Base-by-base conservation (phyloP, 2,113 vertebrate species). In the Scolopax mira region DNA sequence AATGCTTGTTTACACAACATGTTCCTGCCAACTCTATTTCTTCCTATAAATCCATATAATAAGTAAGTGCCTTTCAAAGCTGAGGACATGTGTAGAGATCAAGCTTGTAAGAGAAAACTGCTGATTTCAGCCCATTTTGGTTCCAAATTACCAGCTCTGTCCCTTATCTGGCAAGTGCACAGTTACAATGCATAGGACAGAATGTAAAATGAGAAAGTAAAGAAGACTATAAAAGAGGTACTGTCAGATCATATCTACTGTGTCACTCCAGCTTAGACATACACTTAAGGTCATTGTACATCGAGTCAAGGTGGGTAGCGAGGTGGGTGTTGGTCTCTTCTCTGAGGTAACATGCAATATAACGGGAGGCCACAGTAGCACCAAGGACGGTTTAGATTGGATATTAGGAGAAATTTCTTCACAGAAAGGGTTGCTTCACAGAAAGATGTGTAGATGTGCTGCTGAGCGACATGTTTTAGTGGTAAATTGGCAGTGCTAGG, bases 1-100 rank as follows among this genome's bases (percentile, higher is more conserved):
- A 15, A 61, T 82, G 75, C 82, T 94, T 91, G 67, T 95, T 96
- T 95, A 71, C 46, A 25, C 58, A 66, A 71, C 35, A 8, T 90
- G 35, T 90, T 79, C 60, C 69, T 84, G 72, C 67, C 69, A 86
- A 41, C 15, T 90, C 57, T 30, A 4, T 74, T 78, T 51, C 64
- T 94, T 96, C 16, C 57, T 88, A 44, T 84, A 85, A 7, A 46
- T 67, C 52, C 61, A 52, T 84, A 48, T 90, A 86, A 72, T 90
- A 92, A 94, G 71, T 73, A 88, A 81, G 55, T 65, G n/a, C 41
- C 9, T 6, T 52, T 92, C 44, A 65, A 65, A 90, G 39, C 64
- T 64, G 39, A 88, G 52, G 52, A 60, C 19, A 15, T 23, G 44
- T n/a, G 44, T n/a, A 92, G 69, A 74, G 61, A 74, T 71, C 27